Percentiles rank a stretch among this genome's conserved stretches.
Evolutionary conservation across 2,888 invertebrate species (phyloP).

Genomic region (Tenthredo livida): DNA sequence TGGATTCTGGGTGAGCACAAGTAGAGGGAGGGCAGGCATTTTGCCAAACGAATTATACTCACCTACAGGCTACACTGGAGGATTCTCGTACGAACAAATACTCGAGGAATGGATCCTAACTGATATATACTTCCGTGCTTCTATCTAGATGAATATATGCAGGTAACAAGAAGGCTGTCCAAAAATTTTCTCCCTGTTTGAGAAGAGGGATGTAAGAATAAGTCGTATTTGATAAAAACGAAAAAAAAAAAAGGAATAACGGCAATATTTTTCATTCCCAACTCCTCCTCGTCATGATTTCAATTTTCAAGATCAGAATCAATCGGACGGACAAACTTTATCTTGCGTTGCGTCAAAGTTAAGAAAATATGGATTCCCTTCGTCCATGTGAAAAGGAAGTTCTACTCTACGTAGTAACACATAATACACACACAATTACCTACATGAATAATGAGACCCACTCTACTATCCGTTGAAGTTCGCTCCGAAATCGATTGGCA

Average conservation of each 20-base stretch:
- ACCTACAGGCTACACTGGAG: neutral
- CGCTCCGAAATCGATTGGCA: conserved; percentile 76
- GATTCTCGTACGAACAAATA: neutral
- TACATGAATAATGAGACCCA: conserved; percentile 37
- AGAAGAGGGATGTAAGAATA: neutral
- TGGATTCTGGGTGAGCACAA: conserved; percentile 19
- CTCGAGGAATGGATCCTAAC: neutral
- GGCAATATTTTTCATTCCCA: neutral
- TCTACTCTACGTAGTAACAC: neutral
- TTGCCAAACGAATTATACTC: conserved; percentile 27
- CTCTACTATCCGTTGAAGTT: conserved; percentile 70
- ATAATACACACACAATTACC: neutral
- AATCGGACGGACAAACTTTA: neutral
- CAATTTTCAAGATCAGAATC: neutral
- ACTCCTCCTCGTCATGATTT: neutral
- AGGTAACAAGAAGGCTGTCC: neutral
- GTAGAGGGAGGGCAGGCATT: conserved; percentile 14
- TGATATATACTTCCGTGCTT: neutral
- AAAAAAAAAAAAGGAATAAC: neutral
- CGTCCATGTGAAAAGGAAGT: neutral
- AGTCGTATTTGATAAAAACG: neutral
- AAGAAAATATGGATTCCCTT: neutral
- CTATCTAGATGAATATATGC: neutral
- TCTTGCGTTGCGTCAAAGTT: neutral
- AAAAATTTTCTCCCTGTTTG: neutral